Base-by-base conservation (phyloP, 2,888 invertebrate species). In the Barypeithes pellucidus region DNA sequence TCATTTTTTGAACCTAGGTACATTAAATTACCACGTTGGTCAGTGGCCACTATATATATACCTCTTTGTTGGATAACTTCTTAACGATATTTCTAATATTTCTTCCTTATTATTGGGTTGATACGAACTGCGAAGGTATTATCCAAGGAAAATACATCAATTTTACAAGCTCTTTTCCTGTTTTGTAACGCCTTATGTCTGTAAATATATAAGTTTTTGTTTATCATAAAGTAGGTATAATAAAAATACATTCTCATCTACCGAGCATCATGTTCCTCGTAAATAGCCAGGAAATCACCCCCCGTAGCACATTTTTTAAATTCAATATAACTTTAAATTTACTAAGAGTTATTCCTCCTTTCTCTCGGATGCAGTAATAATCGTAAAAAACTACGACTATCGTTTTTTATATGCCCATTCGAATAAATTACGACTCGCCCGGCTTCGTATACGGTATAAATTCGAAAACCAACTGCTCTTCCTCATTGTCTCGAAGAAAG, bases 361-460 rank as follows among this genome's bases (percentile, higher is more conserved):
- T 67, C 67, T 67, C 60, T 60, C 41, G 36, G 69, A 61, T 52
- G 54, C 67, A 52, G 67, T 61, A 41, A 66, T 73, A 57, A 73
- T 71, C 75, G 50, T 75, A 75, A 75, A 75, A 75, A 73, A 70
- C 72, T 73, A 75, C 75, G 75, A 75, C 73, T 70, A 70, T 75
- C 72, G 73, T 75, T 73, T 75, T 68, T 75, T 75, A 73, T 71
- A 62, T 43, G 33, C 57, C 69, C 66, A 68, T 72, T 68, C 61
- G 54, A 75, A 75, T 75, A 75, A 75, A 75, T 75, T 71, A 69
- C 68, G 45, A 54, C 33, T 63, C 71, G 9, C 41, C 33, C 63
- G 71, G 71, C 71, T 18, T 65, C 60, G 60, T 60, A 57, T 33
- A 65, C 47, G 50, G 60, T 47, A 71, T 71, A 68, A 68, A 73